Evolutionary conservation across 2,113 vertebrate species (phyloP).

Genomic region (Illadopsis cleaveri): DNA sequence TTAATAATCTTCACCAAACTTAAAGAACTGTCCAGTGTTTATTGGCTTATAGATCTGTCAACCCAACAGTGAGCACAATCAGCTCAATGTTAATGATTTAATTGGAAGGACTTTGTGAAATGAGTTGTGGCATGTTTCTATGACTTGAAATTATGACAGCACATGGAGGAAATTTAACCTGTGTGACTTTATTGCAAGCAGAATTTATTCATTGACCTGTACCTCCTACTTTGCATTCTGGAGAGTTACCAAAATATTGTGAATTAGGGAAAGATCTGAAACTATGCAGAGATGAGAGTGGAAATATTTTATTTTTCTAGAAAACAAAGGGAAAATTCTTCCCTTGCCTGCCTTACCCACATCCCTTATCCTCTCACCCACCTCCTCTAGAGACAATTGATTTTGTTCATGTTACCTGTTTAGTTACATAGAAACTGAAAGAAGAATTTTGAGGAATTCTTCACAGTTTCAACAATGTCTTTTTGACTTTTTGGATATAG

Average conservation of each 20-base stretch:
- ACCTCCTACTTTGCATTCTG: background rate
- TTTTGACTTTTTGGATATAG: background rate
- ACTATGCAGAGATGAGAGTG: background rate
- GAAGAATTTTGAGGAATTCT: background rate
- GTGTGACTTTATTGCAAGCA: background rate
- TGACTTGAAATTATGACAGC: background rate
- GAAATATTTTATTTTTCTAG: background rate
- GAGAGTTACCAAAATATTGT: background rate
- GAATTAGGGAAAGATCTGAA: background rate
- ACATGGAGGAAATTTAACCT: background rate
- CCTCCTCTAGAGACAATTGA: background rate
- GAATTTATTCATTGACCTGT: background rate
- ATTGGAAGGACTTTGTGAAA: background rate
- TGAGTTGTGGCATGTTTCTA: background rate
- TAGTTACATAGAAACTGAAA: background rate
- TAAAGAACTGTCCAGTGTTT: background rate
- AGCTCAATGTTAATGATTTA: background rate
- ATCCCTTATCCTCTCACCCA: fast-evolving
- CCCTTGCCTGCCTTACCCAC: fast-evolving
- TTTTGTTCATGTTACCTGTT: background rate
- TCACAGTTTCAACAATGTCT: background rate
- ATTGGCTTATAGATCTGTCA: background rate
- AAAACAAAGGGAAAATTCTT: background rate
- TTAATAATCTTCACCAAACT: background rate
- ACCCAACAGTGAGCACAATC: background rate